Conservation (phyloP, 2,888 invertebrate species). For the Epinotia brunnichana region DNA sequence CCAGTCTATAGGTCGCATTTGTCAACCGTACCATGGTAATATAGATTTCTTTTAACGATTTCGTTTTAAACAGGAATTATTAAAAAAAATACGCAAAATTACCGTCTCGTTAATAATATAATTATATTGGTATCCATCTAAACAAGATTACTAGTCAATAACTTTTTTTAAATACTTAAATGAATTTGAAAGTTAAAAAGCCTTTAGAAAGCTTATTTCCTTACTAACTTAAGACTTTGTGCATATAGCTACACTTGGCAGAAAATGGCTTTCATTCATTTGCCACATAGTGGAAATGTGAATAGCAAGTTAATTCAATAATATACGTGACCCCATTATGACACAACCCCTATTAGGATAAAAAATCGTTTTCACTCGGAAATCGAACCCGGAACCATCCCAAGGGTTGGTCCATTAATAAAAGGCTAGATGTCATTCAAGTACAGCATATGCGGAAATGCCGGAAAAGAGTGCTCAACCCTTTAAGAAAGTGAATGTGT, state of each 20-base stretch:
- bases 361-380: conserved; percentile 35
- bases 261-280: not conserved
- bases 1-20: no score
- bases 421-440: conserved; percentile 36
- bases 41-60: no score
- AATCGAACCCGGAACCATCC: conserved; percentile 41
- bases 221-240: not conserved
- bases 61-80: no score
- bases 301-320: conserved; percentile 17
- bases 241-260: not conserved
- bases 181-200: no score
- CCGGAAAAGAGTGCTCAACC: conserved; percentile 36
- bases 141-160: no score
- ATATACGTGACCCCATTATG: conserved; percentile 20
- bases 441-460: conserved; percentile 31
- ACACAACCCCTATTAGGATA: conserved; percentile 27
- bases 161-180: no score
- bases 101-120: no score
- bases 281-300: not conserved
- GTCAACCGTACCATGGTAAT: no score
- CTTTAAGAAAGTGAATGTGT: conserved; percentile 12
- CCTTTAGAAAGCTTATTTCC: no score
- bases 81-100: no score
- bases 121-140: no score
- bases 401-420: conserved; percentile 33